These are phyloP conservation scores for Diuraphis noxia DNA, from an alignment of 1,140 invertebrate genomes.

Conservation along the genomic window DNA sequence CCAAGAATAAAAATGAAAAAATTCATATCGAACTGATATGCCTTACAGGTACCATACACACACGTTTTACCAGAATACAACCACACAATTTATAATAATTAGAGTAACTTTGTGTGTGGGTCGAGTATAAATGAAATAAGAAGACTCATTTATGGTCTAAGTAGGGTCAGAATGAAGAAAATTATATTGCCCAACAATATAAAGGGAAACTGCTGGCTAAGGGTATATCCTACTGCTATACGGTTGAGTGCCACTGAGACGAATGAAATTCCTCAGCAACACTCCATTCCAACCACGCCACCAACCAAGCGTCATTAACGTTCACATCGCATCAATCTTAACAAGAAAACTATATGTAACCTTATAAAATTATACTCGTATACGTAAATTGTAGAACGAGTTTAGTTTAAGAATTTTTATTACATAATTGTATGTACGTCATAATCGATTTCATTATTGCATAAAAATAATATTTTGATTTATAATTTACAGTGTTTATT, in stretches of 20 bases:
- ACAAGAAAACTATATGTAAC: background rate
- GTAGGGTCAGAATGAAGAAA: conserved; percentile 28
- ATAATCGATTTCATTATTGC: background rate
- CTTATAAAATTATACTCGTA: background rate
- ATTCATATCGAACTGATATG: background rate
- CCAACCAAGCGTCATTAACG: conserved; percentile 25
- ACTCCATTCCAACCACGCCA: conserved; percentile 14
- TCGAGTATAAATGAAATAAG: background rate
- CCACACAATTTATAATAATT: background rate
- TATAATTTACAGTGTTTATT: background rate
- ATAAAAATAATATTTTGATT: background rate
- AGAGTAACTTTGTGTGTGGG: background rate
- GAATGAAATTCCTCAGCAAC: conserved; percentile 38
- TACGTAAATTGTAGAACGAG: background rate
- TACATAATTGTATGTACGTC: background rate
- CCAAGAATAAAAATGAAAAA: background rate
- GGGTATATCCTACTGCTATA: conserved; percentile 18
- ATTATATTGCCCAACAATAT: conserved; percentile 31
- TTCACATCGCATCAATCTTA: conserved; percentile 35
- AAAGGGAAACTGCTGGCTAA: conserved; percentile 1
- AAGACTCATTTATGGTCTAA: conserved; percentile 32
- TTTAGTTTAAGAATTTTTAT: background rate
- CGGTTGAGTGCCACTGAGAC: conserved; percentile 21
- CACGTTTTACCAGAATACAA: background rate
- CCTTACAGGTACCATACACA: background rate